Evolutionary conservation across 2,113 vertebrate genomes (phyloP), one percentile per base, ranked within the genome.

Genomic region (Indicator indicator): DNA sequence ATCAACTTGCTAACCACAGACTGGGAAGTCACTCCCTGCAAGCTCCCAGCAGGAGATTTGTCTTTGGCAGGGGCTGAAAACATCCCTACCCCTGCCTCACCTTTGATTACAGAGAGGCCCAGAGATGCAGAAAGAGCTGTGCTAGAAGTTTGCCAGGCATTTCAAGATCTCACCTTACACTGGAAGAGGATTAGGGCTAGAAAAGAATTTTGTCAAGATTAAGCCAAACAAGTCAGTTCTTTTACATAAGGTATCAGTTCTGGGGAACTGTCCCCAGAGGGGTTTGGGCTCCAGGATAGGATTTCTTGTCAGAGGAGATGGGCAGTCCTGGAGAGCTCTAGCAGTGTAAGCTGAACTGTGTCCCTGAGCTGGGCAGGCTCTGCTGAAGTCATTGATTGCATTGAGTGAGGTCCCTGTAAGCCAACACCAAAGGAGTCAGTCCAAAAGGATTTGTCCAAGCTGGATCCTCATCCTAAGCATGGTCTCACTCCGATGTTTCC

Each of bases 141-240:
- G 69, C 88, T 81, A 28, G 4, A 16, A 17, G 21, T 80, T 30
- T 83, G 86, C 90, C 88, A 94, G 96, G 86, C 88, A 96, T 96
- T 96, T 94, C 54, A 38, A 50, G 65, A 71, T 88, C 96, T 96
- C 95, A 90, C 86, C 90, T 96, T 96, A 94, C 96, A 81, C 83
- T 48, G 38, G 80, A 69, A 95, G 76, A 58, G 92, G 94, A 96
- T 94, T 95, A 96, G 83, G 65, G 86, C 90, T 92, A n/a, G 76
- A 77, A 95, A 96, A 93, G 80, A 95, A 95, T 93, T 96, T 95
- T 78, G 94, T 90, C 88, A 92, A 96, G 94, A 96, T 96, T 76
- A 94, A 88, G 82, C 18, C 73, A 77, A 94, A 95, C 85, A 95
- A 96, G 90, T 32, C 88, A 59, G 42, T 76, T 83, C 75, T 96